A percentile compares a stretch with the other conserved stretches of the same genome.
These are phyloP conservation scores for Muscicapa striata DNA, from an alignment of 2,797 vertebrate species.

Conservation along the genomic window DNA sequence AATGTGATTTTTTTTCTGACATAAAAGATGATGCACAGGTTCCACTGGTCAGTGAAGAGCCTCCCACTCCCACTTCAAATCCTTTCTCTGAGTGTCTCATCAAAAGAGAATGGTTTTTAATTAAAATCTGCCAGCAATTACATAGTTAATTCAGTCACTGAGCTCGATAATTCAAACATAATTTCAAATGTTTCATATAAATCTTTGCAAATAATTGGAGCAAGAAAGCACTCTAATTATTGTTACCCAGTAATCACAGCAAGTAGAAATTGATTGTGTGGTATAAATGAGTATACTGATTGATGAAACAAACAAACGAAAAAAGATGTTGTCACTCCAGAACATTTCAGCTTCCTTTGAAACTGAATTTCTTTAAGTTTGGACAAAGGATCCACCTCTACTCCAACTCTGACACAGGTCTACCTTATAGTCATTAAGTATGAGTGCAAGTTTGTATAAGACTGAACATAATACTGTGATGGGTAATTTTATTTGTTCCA, in stretches of 20 bases:
- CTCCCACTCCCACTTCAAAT: not conserved
- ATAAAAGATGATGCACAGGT: not conserved
- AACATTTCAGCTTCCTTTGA: not conserved
- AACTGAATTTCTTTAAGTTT: not conserved
- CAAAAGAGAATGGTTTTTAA: not conserved
- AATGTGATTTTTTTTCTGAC: not conserved
- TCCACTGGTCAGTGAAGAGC: not conserved
- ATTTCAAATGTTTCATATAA: not conserved
- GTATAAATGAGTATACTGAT: not conserved
- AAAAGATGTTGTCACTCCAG: not conserved
- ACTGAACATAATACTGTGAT: not conserved
- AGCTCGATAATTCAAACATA: not conserved
- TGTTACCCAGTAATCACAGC: not conserved
- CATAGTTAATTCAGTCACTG: not conserved
- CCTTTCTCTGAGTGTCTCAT: not conserved
- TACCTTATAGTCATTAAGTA: not conserved
- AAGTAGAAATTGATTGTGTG: not conserved
- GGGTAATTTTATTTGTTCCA: not conserved
- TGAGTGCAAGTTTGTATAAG: not conserved
- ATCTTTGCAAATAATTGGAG: not conserved
- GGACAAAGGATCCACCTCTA: not conserved
- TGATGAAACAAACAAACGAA: not conserved
- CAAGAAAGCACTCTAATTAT: not conserved
- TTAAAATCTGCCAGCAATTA: not conserved
- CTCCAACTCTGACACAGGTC: not conserved